These are phyloP conservation scores for Xenus cinereus DNA, from an alignment of 2,113 vertebrate genomes.

Conservation along the genomic window DNA sequence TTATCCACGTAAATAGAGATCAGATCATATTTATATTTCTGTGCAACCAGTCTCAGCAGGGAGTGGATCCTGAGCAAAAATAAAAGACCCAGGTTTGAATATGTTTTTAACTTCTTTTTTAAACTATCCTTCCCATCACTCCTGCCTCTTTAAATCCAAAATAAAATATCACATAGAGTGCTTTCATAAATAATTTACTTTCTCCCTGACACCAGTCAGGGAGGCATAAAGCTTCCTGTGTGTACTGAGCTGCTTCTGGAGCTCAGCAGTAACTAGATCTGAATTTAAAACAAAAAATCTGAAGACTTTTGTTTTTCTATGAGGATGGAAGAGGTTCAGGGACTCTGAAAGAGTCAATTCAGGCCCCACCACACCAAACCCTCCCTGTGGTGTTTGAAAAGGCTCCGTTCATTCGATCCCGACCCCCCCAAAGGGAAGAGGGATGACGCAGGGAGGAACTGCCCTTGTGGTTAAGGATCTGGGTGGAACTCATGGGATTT, in stretches of 20 bases:
- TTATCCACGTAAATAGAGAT: not conserved
- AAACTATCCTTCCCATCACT: not conserved
- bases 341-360: constrained; percentile 39
- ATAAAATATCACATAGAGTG: constrained; percentile 2
- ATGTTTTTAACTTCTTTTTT: not conserved
- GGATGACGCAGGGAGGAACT: not conserved
- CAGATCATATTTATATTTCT: not conserved
- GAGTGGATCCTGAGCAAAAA: not conserved
- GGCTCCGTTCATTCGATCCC: not conserved
- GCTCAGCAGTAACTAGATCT: constrained; percentile 23
- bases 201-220: constrained; percentile 49
- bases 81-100: not conserved
- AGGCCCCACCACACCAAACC: constrained; percentile 24
- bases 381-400: not conserved
- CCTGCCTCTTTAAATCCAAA: constrained; percentile 38
- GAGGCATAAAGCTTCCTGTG: constrained; percentile 39
- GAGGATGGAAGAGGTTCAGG: not conserved
- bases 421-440: not conserved
- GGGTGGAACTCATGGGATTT: not conserved
- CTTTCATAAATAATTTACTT: constrained; percentile 61
- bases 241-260: constrained; percentile 25
- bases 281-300: constrained; percentile 53
- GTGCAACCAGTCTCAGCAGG: not conserved
- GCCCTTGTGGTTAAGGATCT: not conserved
- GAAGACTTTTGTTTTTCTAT: constrained; percentile 15